Percentiles rank a stretch among this genome's conserved stretches.
Conservation (phyloP, 2,797 vertebrate species). For the Myotis vivesi region DNA sequence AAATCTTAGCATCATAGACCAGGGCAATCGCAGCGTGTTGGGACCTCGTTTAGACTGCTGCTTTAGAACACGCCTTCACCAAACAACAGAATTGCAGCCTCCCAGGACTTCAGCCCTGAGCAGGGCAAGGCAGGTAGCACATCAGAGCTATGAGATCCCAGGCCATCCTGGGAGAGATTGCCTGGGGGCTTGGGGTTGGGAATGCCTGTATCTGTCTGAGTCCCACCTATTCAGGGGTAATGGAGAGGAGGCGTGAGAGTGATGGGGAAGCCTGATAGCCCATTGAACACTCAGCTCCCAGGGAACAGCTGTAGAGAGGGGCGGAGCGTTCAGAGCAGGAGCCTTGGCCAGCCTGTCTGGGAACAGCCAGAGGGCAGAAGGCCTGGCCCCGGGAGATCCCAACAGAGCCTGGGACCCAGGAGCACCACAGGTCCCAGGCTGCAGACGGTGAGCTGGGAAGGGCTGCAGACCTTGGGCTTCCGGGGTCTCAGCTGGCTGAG, state of each 20-base stretch:
- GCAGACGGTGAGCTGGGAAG: conserved; percentile 35
- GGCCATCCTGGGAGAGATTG: conserved; percentile 48
- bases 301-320: conserved; percentile 50
- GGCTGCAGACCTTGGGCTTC: background rate
- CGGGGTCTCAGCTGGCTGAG: conserved; percentile 62
- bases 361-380: conserved; percentile 74
- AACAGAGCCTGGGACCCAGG: conserved; percentile 62
- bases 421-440: conserved; percentile 57
- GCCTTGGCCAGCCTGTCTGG: conserved; percentile 54
- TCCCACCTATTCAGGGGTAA: conserved; percentile 71
- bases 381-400: background rate
- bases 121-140: conserved; percentile 23
- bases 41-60: background rate
- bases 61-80: background rate
- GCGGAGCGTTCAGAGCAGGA: background rate
- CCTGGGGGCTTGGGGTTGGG: conserved; percentile 68
- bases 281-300: conserved; percentile 46
- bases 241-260: conserved; percentile 67
- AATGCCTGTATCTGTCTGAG: conserved; percentile 59
- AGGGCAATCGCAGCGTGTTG: background rate
- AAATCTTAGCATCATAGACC: background rate
- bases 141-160: conserved; percentile 20
- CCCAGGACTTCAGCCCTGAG: background rate
- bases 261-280: conserved; percentile 72
- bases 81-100: background rate